Evolutionary conservation across 2,797 vertebrate genomes (phyloP).

Genomic region (Dendrocincla tyrannina): DNA sequence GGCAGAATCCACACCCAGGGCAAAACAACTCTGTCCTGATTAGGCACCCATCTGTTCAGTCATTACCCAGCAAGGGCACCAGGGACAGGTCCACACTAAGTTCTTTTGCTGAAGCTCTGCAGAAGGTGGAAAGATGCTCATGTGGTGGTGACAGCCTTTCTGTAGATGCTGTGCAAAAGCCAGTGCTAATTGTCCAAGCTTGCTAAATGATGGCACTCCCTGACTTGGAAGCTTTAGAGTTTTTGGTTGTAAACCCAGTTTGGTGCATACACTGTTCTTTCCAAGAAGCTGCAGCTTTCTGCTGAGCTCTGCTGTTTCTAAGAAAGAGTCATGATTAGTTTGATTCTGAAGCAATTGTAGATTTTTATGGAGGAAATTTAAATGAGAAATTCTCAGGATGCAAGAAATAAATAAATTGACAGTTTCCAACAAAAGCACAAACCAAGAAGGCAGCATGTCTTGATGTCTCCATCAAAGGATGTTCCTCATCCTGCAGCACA

Average conservation of each 20-base stretch:
- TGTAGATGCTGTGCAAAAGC: background rate
- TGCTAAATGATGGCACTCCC: background rate
- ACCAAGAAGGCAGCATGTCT: background rate
- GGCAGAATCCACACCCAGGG: background rate
- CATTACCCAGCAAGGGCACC: background rate
- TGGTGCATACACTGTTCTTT: background rate
- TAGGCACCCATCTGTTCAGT: background rate
- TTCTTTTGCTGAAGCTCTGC: background rate
- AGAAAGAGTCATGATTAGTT: background rate
- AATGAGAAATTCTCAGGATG: background rate
- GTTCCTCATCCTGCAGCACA: background rate
- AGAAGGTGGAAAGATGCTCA: background rate
- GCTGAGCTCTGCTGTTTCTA: background rate
- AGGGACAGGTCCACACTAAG: background rate
- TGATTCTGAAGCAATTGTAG: background rate
- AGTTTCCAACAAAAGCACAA: background rate
- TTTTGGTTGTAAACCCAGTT: background rate
- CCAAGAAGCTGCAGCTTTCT: background rate
- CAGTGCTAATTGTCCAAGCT: background rate
- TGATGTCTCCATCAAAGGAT: background rate
- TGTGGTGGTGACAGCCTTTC: background rate
- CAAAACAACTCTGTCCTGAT: background rate
- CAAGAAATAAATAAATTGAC: background rate
- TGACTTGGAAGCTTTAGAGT: background rate
- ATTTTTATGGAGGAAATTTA: background rate